Evolutionary conservation across 2,113 vertebrate genomes (phyloP).

Genomic region (Clupea harengus): DNA sequence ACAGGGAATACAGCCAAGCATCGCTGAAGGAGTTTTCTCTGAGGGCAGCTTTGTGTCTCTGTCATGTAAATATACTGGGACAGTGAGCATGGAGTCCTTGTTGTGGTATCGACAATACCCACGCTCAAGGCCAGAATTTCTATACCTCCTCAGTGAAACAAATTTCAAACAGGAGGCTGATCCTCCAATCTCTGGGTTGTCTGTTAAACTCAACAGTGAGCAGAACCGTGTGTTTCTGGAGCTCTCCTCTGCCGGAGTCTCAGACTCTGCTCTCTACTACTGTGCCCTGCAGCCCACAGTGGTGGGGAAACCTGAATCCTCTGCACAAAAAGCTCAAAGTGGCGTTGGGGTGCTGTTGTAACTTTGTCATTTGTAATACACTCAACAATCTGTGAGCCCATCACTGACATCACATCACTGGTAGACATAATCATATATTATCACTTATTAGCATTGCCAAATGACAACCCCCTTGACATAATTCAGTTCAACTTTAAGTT

Average conservation of each 20-base stretch:
- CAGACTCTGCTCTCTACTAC: slow-evolving; percentile 44
- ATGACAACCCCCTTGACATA: no score
- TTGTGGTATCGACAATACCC: slow-evolving; percentile 33
- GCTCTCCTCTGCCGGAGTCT: slow-evolving; percentile 32
- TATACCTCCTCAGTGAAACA: slow-evolving; percentile 5
- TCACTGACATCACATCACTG: no score
- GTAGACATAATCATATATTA: no score
- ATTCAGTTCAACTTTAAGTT: no score
- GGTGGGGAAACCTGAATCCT: slow-evolving; percentile 11
- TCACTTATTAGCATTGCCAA: no score
- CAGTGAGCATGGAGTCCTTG: neutral
- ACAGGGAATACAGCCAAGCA: neutral
- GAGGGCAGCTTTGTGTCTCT: neutral
- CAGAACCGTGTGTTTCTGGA: slow-evolving; percentile 25
- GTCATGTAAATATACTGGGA: neutral
- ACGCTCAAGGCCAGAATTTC: slow-evolving; percentile 29
- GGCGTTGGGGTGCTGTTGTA: neutral
- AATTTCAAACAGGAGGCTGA: neutral
- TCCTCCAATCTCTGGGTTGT: neutral
- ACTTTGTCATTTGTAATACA: neutral
- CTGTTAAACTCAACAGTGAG: neutral
- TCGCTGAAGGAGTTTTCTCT: neutral
- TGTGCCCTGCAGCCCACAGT: slow-evolving; percentile 44
- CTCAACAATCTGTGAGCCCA: no score
- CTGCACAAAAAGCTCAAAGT: slow-evolving; percentile 26